Percentiles rank a stretch among this genome's conserved stretches.
phyloP scores from a whole-genome alignment of 92 coral and sea anemone species.

The Parazoanthus darwini region DNA sequence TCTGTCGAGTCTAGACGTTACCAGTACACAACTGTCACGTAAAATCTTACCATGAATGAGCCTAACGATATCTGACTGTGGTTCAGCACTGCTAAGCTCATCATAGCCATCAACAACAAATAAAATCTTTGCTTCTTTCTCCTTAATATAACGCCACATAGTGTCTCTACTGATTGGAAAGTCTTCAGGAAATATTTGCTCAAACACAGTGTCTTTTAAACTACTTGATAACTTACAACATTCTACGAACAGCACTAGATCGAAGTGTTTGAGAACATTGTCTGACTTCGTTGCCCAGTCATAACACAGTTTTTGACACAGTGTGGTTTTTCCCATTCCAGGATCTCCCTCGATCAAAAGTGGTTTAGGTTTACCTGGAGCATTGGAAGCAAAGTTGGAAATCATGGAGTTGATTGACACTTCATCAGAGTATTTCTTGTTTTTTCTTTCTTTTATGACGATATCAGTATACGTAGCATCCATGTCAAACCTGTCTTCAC shows the following conservation, averaged over 20 bases:
- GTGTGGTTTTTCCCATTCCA: not conserved
- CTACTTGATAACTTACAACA: not conserved
- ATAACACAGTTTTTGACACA: not conserved
- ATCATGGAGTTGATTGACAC: not conserved
- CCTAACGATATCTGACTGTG: not conserved
- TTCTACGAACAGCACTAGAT: not conserved
- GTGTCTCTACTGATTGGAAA: not conserved
- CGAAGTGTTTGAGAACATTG: not conserved
- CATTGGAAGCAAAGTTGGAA: not conserved
- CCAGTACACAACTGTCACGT: not conserved
- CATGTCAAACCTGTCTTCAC: constrained; percentile 11
- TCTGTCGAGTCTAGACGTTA: not conserved
- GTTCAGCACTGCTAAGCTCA: not conserved
- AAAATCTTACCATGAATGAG: not conserved
- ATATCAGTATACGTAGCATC: not conserved
- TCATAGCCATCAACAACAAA: constrained; percentile 3
- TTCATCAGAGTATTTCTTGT: not conserved
- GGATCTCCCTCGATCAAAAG: not conserved
- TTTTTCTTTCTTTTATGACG: not conserved
- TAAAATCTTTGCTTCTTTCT: not conserved
- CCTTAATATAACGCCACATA: not conserved
- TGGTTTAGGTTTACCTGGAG: not conserved
- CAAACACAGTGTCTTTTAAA: not conserved
- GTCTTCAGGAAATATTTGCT: not conserved
- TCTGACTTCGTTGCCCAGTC: not conserved